phyloP scores from a whole-genome alignment of 2,888 invertebrate species.

The Tigriopus californicus region DNA sequence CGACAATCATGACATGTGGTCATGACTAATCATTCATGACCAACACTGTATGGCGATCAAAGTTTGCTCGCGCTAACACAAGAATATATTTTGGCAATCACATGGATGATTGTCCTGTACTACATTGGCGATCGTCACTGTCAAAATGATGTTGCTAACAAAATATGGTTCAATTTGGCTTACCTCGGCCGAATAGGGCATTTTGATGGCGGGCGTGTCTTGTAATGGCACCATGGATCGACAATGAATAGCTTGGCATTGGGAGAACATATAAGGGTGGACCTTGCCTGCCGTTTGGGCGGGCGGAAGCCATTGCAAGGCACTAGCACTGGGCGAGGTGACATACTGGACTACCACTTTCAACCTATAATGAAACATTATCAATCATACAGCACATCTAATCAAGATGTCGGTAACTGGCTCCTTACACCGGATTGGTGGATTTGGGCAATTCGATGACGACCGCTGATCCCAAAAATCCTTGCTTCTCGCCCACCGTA shows the following conservation, averaged over 20 bases:
- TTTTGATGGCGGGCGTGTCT: constrained; percentile 68
- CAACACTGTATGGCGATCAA: no score
- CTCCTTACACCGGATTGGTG: constrained; percentile 17
- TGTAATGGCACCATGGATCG: constrained; percentile 72
- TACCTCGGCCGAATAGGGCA: constrained; percentile 52
- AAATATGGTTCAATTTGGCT: no score
- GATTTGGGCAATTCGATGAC: constrained; percentile 43
- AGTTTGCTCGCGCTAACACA: no score
- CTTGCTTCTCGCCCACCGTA: neutral
- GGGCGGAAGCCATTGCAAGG: constrained; percentile 70
- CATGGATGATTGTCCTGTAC: no score
- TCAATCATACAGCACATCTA: no score
- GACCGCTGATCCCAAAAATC: constrained; percentile 32
- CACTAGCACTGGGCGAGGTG: constrained; percentile 56
- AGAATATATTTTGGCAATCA: no score
- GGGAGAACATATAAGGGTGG: constrained; percentile 66
- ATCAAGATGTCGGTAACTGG: no score
- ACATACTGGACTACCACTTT: constrained; percentile 41
- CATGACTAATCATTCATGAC: no score
- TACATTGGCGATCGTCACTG: no score
- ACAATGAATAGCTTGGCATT: constrained; percentile 70
- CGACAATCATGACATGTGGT: no score
- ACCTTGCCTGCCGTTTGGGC: constrained; percentile 70
- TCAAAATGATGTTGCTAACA: no score
- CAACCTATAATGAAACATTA: constrained; percentile 16